A percentile compares a stretch with the other conserved stretches of the same genome.
phyloP scores from a whole-genome alignment of 2,113 vertebrate species.

The Symphodus melops region DNA sequence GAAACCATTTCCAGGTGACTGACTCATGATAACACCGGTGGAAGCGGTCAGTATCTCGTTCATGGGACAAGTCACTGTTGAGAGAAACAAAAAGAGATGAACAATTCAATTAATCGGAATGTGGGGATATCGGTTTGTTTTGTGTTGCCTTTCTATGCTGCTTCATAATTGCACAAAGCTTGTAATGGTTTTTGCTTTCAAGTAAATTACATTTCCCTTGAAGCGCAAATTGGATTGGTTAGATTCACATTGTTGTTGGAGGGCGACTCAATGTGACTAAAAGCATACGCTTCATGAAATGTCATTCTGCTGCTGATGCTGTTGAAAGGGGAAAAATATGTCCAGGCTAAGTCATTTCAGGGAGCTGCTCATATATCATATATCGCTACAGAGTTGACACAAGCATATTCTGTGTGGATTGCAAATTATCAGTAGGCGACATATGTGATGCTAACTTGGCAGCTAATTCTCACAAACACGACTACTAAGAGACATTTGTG shows the following conservation, averaged over 20 bases:
- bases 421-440: slow-evolving; percentile 15
- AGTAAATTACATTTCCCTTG: slow-evolving; percentile 34
- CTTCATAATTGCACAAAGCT: slow-evolving; percentile 10
- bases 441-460: slow-evolving; percentile 35
- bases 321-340: slow-evolving; percentile 44
- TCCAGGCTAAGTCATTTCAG: slow-evolving; percentile 18
- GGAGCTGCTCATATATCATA: slow-evolving; percentile 6
- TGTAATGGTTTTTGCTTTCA: slow-evolving; percentile 18
- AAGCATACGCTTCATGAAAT: slow-evolving; percentile 56
- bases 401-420: slow-evolving; percentile 16
- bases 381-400: slow-evolving; percentile 24
- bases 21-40: slow-evolving; percentile 94
- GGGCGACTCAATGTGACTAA: slow-evolving; percentile 58
- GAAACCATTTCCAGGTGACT: slow-evolving; percentile 91
- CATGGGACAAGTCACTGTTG: slow-evolving; percentile 92
- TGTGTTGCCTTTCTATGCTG: neutral
- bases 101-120: slow-evolving; percentile 1
- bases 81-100: slow-evolving; percentile 6
- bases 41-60: slow-evolving; percentile 93
- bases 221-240: slow-evolving; percentile 52
- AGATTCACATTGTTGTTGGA: slow-evolving; percentile 41
- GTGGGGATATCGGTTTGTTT: slow-evolving; percentile 1
- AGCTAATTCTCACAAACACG: slow-evolving; percentile 15
- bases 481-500: slow-evolving; percentile 21
- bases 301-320: slow-evolving; percentile 50